Conservation (phyloP, 2,113 vertebrate species). For the Uria aalge region DNA sequence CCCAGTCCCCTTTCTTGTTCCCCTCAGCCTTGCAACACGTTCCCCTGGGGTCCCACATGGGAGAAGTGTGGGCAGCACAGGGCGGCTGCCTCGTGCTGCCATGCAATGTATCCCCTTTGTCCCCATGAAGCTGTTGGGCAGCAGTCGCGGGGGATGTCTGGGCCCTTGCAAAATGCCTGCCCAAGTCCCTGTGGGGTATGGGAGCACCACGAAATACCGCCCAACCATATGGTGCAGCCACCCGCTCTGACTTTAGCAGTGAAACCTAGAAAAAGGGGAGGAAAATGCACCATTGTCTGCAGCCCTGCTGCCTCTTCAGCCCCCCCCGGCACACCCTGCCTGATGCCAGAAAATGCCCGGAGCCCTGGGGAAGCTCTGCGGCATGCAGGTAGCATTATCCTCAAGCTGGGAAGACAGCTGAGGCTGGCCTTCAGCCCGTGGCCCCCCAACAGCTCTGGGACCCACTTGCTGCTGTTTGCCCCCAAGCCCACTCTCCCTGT, state of each 20-base stretch:
- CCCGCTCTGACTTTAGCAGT: not conserved
- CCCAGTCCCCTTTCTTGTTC: accelerated
- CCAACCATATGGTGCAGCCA: accelerated
- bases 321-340: not conserved
- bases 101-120: not conserved
- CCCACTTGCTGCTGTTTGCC: accelerated
- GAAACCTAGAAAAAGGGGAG: not conserved
- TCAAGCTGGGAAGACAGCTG: accelerated
- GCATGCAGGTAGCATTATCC: accelerated
- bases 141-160: accelerated
- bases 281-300: accelerated
- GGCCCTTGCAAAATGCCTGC: not conserved
- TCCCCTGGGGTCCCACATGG: not conserved
- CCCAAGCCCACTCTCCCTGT: accelerated
- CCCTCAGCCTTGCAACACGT: not conserved
- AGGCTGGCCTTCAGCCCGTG: too few relatives aligned
- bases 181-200: accelerated
- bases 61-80: not conserved
- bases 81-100: not conserved
- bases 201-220: accelerated
- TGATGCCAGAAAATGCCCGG: not conserved
- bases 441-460: not conserved
- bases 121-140: not conserved
- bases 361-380: not conserved
- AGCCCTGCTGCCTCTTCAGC: not conserved